A percentile compares a stretch with the other conserved stretches of the same genome.
phyloP scores from a whole-genome alignment of 2,113 vertebrate genomes.

The Haplotaxodon microlepis region DNA sequence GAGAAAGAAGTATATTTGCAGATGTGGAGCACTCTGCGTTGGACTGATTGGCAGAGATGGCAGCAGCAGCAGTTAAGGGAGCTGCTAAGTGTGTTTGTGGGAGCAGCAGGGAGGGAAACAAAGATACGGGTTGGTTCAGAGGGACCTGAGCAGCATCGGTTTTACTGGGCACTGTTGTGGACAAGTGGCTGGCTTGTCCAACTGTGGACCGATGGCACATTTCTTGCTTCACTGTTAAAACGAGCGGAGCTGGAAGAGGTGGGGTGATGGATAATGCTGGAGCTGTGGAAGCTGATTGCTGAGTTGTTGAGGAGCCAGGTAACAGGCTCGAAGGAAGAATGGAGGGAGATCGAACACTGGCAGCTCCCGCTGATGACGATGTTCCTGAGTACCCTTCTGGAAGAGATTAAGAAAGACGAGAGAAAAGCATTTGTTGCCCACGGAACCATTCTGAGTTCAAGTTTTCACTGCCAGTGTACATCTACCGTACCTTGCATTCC shows the following conservation, averaged over 20 bases:
- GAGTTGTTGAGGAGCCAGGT: not conserved
- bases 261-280: not conserved
- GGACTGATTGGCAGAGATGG: slow-evolving; percentile 5
- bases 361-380: not conserved
- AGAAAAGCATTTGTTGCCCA: not conserved
- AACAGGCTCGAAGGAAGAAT: not conserved
- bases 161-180: not conserved
- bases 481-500: slow-evolving; percentile 79
- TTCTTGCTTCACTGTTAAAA: not conserved
- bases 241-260: not conserved
- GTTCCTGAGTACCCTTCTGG: slow-evolving; percentile 7
- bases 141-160: not conserved
- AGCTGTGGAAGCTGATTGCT: not conserved
- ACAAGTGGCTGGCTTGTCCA: not conserved
- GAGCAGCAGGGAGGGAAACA: not conserved
- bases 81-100: not conserved
- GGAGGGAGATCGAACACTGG: not conserved
- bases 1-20: not conserved
- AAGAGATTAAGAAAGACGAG: not conserved
- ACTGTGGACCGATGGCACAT: not conserved
- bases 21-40: slow-evolving; percentile 48
- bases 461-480: not conserved
- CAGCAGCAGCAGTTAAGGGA: not conserved
- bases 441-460: not conserved
- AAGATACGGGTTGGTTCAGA: not conserved